Conservation (phyloP, 30 jellyfish, hydroid and myxozoan genomes). For the Turritopsis rubra region DNA sequence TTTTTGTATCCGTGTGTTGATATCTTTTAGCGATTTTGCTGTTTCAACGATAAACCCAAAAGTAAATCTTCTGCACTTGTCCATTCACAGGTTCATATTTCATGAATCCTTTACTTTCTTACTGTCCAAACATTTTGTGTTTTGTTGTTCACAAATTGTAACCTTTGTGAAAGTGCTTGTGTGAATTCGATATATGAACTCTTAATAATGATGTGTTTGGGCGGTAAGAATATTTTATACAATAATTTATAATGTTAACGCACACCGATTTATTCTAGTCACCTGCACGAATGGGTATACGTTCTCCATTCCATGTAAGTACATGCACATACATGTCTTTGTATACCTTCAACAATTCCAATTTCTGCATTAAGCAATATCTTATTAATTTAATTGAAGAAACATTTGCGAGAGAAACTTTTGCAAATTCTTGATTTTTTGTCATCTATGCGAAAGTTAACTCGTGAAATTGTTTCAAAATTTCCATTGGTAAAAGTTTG, state of each 20-base stretch:
- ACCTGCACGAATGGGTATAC: background rate
- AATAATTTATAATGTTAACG: slow-evolving; percentile 2
- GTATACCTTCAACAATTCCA: background rate
- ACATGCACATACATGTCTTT: background rate
- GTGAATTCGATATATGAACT: background rate
- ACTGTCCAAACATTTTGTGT: background rate
- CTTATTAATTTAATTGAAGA: too few relatives aligned
- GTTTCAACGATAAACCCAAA: slow-evolving; percentile 5
- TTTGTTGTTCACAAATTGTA: too few relatives aligned
- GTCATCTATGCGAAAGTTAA: too few relatives aligned
- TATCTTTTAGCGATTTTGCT: slow-evolving; percentile 9
- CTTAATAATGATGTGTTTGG: background rate
- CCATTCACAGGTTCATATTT: background rate
- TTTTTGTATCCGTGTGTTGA: background rate
- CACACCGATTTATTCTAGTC: slow-evolving; percentile 6
- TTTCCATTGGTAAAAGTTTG: too few relatives aligned
- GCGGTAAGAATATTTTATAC: background rate
- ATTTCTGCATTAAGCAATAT: too few relatives aligned
- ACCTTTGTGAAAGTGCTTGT: too few relatives aligned
- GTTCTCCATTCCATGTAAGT: slow-evolving; percentile 1
- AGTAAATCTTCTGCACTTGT: background rate
- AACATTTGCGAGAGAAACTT: too few relatives aligned
- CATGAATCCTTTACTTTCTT: background rate
- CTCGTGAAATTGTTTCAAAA: too few relatives aligned
- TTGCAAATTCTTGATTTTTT: too few relatives aligned